Conservation (phyloP, 30 jellyfish, hydroid and myxozoan species). For the Clytia hemisphaerica region DNA sequence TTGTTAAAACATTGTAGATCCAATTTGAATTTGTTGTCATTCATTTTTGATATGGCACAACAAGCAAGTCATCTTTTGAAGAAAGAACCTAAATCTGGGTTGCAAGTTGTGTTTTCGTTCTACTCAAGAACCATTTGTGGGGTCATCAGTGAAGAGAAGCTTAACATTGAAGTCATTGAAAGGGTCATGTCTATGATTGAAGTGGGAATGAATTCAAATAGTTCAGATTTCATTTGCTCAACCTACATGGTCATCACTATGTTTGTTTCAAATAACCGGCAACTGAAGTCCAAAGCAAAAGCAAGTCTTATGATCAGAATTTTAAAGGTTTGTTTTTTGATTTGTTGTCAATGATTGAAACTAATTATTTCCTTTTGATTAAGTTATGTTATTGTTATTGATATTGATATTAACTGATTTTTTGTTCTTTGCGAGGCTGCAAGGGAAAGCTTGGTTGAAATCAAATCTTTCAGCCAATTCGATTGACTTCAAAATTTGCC, state of each 20-base stretch:
- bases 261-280: slow-evolving; percentile 26
- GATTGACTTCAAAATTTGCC: too few relatives aligned
- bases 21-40: slow-evolving; percentile 32
- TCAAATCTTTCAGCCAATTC: too few relatives aligned
- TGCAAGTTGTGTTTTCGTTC: slow-evolving; percentile 55
- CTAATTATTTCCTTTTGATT: too few relatives aligned
- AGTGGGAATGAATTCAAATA: slow-evolving; percentile 52
- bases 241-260: slow-evolving; percentile 58
- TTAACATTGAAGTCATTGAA: slow-evolving; percentile 34
- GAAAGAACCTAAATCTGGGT: slow-evolving; percentile 20
- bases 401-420: too few relatives aligned
- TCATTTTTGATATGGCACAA: slow-evolving; percentile 52
- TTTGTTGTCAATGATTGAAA: too few relatives aligned
- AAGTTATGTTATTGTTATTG: too few relatives aligned
- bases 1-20: slow-evolving; percentile 48
- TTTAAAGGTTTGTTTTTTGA: too few relatives aligned
- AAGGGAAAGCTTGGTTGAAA: too few relatives aligned
- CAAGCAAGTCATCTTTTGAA: slow-evolving; percentile 29
- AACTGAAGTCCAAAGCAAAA: too few relatives aligned
- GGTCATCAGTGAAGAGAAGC: slow-evolving; percentile 32
- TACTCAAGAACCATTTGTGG: slow-evolving; percentile 57
- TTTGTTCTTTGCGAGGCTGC: too few relatives aligned
- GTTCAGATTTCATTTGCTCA: slow-evolving; percentile 51
- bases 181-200: slow-evolving; percentile 43
- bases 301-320: too few relatives aligned